Percentiles rank a stretch among this genome's conserved stretches.
Conservation (phyloP, 2,888 invertebrate species). For the Drosophila meridionalis region DNA sequence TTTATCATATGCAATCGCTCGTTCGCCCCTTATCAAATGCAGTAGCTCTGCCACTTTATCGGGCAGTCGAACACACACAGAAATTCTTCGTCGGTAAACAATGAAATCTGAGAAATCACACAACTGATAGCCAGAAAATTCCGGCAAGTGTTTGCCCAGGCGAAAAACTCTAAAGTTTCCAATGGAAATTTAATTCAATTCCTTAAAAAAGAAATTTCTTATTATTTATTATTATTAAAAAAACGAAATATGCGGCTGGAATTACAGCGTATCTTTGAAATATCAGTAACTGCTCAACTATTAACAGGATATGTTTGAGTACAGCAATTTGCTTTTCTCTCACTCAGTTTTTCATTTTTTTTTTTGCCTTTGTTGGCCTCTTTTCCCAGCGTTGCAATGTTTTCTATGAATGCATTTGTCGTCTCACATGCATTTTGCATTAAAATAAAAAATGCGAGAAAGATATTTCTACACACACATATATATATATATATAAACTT, state of each 20-base stretch:
- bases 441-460: conserved; percentile 28
- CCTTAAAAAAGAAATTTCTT: neutral
- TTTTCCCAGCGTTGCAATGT: conserved; percentile 33
- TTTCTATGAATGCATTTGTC: conserved; percentile 21
- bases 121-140: conserved; percentile 6
- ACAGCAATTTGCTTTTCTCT: conserved; percentile 2
- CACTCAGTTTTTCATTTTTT: neutral
- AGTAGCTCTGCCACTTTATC: conserved; percentile 18
- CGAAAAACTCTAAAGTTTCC: conserved; percentile 4
- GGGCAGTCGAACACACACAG: neutral
- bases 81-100: conserved; percentile 13
- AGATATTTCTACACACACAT: conserved; percentile 6
- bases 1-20: conserved; percentile 43
- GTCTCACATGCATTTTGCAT: conserved; percentile 32
- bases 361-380: conserved; percentile 18
- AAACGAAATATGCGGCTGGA: neutral
- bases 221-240: neutral
- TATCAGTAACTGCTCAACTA: neutral
- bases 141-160: neutral
- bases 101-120: conserved; percentile 13
- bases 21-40: conserved; percentile 26
- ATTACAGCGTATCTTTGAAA: neutral
- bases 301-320: conserved; percentile 4
- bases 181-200: neutral
- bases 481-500: neutral